Conservation (phyloP, 2,113 vertebrate genomes). For the Phalacrocorax brasilianus region DNA sequence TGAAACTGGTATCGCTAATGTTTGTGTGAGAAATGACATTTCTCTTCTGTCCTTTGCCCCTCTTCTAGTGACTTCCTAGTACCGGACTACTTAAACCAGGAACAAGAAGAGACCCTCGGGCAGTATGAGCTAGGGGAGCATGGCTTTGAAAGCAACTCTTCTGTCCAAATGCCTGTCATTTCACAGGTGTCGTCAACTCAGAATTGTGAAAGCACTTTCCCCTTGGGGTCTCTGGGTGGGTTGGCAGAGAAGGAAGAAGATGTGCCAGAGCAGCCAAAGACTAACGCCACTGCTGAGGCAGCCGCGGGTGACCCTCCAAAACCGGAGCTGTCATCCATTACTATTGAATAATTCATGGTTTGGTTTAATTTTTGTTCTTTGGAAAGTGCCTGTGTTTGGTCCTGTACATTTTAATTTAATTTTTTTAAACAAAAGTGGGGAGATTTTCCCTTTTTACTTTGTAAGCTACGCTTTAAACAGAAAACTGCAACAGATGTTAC, state of each 20-base stretch:
- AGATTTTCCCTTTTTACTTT: slow-evolving; percentile 73
- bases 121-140: slow-evolving; percentile 93
- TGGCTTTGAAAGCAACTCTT: slow-evolving; percentile 85
- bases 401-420: slow-evolving; percentile 81
- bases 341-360: slow-evolving; percentile 84
- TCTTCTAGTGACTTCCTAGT: slow-evolving; percentile 94
- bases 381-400: slow-evolving; percentile 94
- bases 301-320: slow-evolving; percentile 80
- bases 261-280: slow-evolving; percentile 80
- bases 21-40: slow-evolving; percentile 65
- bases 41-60: slow-evolving; percentile 71
- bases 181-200: slow-evolving; percentile 97
- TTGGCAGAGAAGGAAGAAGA: slow-evolving; percentile 83
- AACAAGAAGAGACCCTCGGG: slow-evolving; percentile 92
- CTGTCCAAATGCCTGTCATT: slow-evolving; percentile 88
- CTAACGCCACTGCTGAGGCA: slow-evolving; percentile 75
- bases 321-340: slow-evolving; percentile 87
- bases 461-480: slow-evolving; percentile 70
- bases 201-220: slow-evolving; percentile 92
- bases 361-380: slow-evolving; percentile 81
- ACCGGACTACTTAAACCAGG: slow-evolving; percentile 98
- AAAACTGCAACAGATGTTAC: slow-evolving; percentile 65
- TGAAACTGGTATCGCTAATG: not conserved
- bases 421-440: slow-evolving; percentile 65
- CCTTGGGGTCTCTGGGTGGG: slow-evolving; percentile 85